Conservation (phyloP, 2,113 vertebrate species). For the Charina bottae region DNA sequence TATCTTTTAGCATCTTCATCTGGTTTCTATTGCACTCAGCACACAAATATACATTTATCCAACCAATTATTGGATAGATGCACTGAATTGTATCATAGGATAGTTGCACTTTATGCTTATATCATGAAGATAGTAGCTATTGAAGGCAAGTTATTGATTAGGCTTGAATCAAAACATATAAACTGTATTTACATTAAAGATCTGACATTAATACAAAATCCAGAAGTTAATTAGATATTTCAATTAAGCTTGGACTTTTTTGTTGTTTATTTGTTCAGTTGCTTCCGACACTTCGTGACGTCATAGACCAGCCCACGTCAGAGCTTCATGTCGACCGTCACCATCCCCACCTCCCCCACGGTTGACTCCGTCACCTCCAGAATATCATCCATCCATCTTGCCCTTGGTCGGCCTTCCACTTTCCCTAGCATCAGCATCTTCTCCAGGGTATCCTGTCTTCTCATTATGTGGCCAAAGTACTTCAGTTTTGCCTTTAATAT, state of each 20-base stretch:
- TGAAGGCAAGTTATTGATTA: not conserved
- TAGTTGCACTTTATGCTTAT: not conserved
- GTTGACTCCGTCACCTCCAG: too few relatives aligned
- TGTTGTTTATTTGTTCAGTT: too few relatives aligned
- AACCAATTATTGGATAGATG: not conserved
- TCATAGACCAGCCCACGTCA: too few relatives aligned
- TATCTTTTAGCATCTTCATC: not conserved
- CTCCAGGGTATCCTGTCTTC: too few relatives aligned
- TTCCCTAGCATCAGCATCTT: too few relatives aligned
- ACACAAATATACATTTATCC: not conserved
- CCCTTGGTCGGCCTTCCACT: too few relatives aligned
- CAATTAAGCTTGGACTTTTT: not conserved
- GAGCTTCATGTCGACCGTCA: too few relatives aligned
- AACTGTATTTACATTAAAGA: not conserved
- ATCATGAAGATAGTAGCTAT: not conserved
- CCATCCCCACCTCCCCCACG: too few relatives aligned
- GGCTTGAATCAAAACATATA: not conserved
- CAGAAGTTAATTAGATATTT: not conserved
- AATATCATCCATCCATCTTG: too few relatives aligned
- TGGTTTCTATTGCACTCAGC: not conserved
- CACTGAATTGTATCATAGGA: not conserved
- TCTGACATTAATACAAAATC: not conserved
- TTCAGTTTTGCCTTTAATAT: too few relatives aligned
- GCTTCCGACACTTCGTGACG: too few relatives aligned
- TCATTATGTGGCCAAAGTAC: too few relatives aligned